Evolutionary conservation across 2,888 invertebrate species (phyloP).

Genomic region (Drosophila ezoana): DNA sequence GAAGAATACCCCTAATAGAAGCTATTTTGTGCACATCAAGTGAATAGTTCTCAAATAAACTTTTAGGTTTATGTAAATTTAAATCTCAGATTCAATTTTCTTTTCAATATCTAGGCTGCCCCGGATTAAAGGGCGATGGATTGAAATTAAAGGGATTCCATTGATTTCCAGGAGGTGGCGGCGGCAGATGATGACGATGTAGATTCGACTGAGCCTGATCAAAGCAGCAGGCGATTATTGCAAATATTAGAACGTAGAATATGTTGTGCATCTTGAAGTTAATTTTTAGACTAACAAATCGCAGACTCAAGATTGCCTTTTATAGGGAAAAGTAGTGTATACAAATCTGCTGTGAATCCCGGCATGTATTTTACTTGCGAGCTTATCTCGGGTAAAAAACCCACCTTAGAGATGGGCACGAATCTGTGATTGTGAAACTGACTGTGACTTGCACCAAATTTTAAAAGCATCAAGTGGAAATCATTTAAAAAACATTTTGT

Average conservation of each 20-base stretch:
- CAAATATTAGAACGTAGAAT: constrained; percentile 1
- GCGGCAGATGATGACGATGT: constrained; percentile 1
- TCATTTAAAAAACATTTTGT: no score
- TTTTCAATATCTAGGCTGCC: not conserved
- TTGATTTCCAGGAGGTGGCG: constrained; percentile 11
- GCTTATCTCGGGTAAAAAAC: constrained; percentile 4
- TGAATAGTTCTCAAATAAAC: not conserved
- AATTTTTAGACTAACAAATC: not conserved
- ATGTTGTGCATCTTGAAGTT: constrained; percentile 14
- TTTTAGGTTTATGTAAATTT: no score
- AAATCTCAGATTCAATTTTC: no score
- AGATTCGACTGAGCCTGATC: not conserved
- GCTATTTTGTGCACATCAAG: not conserved
- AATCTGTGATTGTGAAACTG: not conserved
- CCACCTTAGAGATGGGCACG: not conserved
- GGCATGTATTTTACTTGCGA: not conserved
- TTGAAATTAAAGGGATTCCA: constrained; percentile 12
- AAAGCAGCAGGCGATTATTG: constrained; percentile 11
- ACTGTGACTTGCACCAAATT: not conserved
- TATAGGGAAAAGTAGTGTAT: not conserved
- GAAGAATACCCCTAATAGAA: not conserved
- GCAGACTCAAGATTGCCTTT: not conserved
- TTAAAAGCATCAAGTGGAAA: no score
- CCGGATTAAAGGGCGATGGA: constrained; percentile 30
- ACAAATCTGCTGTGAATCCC: not conserved